Conservation (phyloP, 2,888 invertebrate species). For the Synanthedon formicaeformis region DNA sequence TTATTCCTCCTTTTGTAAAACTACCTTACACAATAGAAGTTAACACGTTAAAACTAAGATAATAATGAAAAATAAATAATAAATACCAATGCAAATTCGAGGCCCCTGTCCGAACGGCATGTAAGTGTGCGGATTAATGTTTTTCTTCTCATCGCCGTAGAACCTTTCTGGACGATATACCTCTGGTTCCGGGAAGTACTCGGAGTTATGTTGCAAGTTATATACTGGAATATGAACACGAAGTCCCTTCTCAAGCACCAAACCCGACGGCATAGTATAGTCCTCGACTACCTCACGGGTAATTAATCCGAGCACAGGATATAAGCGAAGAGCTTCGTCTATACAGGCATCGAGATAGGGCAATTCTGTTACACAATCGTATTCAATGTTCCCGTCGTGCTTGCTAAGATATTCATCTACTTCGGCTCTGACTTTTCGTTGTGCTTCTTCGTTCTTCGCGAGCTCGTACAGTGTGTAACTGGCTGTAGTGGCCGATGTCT, state of each 20-base stretch:
- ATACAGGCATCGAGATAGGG: slow-evolving; percentile 33
- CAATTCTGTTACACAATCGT: slow-evolving; percentile 30
- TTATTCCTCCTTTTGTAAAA: too few species aligned
- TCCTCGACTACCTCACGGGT: too few species aligned
- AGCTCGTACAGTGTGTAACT: slow-evolving; percentile 29
- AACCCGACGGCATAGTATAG: too few species aligned
- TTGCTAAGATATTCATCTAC: slow-evolving; percentile 24
- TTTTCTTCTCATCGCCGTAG: slow-evolving; percentile 22
- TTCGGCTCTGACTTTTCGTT: slow-evolving; percentile 22
- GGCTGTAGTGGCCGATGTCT: slow-evolving; percentile 30
- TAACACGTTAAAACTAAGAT: neutral
- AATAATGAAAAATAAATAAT: slow-evolving; percentile 10
- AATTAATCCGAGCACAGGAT: slow-evolving; percentile 23
- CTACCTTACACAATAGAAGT: too few species aligned
- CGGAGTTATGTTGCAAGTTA: slow-evolving; percentile 33
- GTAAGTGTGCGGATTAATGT: slow-evolving; percentile 36
- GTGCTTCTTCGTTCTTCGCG: slow-evolving; percentile 25
- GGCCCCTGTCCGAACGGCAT: slow-evolving; percentile 53
- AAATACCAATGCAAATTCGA: slow-evolving; percentile 45
- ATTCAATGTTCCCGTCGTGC: slow-evolving; percentile 19
- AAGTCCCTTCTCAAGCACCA: slow-evolving; percentile 17
- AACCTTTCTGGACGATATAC: slow-evolving; percentile 40
- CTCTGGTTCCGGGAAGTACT: slow-evolving; percentile 39
- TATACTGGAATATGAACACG: slow-evolving; percentile 42
- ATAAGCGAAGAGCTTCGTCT: slow-evolving; percentile 32